Percentiles rank a stretch among this genome's conserved stretches.
These are phyloP conservation scores for Polyommatus iphigenia DNA, from an alignment of 2,888 invertebrate genomes.

Conservation along the genomic window DNA sequence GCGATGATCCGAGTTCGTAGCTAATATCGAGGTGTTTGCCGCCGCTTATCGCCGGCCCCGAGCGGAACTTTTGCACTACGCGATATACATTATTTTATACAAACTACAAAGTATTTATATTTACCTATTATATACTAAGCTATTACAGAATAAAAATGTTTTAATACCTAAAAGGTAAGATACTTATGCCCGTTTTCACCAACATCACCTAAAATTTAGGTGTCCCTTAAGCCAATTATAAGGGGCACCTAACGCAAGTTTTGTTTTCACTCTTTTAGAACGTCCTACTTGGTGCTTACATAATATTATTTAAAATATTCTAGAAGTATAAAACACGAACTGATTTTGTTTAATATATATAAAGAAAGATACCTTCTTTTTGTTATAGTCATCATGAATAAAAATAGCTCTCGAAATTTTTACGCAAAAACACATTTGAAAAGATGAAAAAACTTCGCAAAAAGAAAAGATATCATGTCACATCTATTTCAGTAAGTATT, in stretches of 20 bases:
- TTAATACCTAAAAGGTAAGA: neutral
- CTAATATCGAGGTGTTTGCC: slow-evolving; percentile 25
- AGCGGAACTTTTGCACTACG: neutral
- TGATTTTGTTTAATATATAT: no score
- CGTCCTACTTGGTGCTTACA: no score
- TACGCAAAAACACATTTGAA: neutral
- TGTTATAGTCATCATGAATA: neutral
- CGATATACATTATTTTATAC: neutral
- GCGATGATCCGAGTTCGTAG: slow-evolving; percentile 5
- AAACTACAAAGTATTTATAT: no score
- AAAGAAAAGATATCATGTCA: neutral
- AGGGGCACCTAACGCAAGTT: no score
- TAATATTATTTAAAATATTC: no score
- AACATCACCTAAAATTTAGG: no score
- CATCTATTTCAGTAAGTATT: neutral
- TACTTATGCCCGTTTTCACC: no score
- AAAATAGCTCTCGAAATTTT: neutral
- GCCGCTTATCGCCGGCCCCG: slow-evolving; percentile 1
- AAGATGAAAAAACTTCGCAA: neutral
- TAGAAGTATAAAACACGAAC: no score
- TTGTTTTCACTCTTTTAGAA: neutral
- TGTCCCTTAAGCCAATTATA: no score
- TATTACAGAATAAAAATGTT: neutral
- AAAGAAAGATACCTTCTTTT: no score
- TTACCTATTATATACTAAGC: neutral